A percentile compares a stretch with the other conserved stretches of the same genome.
Evolutionary conservation across 2,888 invertebrate species (phyloP).

Genomic region (Tipula vernalis): DNA sequence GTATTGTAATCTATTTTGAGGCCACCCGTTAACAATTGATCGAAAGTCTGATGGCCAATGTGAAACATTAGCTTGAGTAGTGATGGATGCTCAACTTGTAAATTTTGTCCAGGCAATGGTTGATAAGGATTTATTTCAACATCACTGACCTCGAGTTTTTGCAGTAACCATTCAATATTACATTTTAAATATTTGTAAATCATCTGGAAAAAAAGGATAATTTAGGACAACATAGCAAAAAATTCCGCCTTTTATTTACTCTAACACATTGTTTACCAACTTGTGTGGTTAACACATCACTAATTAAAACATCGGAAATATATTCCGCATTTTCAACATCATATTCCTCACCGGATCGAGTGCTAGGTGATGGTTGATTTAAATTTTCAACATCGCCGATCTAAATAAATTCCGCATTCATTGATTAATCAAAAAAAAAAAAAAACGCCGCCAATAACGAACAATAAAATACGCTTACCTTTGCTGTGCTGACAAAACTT

Average conservation of each 20-base stretch:
- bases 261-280: slow-evolving; percentile 44
- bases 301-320: slow-evolving; percentile 43
- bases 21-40: slow-evolving; percentile 48
- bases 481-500: slow-evolving; percentile 30
- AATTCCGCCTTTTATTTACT: slow-evolving; percentile 24
- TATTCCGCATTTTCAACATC: slow-evolving; percentile 38
- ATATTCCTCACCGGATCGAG: slow-evolving; percentile 26
- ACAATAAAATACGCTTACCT: slow-evolving; percentile 19
- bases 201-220: slow-evolving; percentile 36
- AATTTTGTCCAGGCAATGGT: slow-evolving; percentile 32
- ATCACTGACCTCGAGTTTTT: slow-evolving; percentile 40
- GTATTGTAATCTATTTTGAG: slow-evolving; percentile 36
- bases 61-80: slow-evolving; percentile 68
- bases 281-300: slow-evolving; percentile 47
- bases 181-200: slow-evolving; percentile 56
- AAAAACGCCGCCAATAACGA: neutral
- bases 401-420: neutral
- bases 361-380: slow-evolving; percentile 21
- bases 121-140: slow-evolving; percentile 27
- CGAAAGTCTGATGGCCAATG: slow-evolving; percentile 60
- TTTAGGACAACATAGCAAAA: neutral
- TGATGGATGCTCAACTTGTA: slow-evolving; percentile 35
- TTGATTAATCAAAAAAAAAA: no score
- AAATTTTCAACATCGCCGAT: slow-evolving; percentile 16
- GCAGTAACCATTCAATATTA: slow-evolving; percentile 54